Percentiles rank a stretch among this genome's conserved stretches.
phyloP scores from a whole-genome alignment of 2,113 vertebrate genomes.

The Tringa solitaria region DNA sequence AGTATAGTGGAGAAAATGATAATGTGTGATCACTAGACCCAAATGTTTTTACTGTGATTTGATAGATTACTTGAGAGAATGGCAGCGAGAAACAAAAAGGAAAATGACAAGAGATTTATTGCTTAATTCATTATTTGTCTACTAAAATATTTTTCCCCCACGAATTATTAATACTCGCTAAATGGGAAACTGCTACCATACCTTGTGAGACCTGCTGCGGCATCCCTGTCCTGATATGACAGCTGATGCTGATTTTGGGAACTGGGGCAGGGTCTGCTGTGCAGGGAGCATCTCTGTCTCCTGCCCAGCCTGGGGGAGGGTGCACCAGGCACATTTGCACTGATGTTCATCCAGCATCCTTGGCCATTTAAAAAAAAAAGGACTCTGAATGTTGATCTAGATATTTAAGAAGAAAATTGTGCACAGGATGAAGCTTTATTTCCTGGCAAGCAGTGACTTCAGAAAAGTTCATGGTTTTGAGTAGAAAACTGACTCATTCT shows the following conservation, averaged over 20 bases:
- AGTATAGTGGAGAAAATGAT: not conserved
- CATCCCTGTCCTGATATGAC: not conserved
- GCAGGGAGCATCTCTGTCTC: rapidly evolving
- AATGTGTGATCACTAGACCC: not conserved
- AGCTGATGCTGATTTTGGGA: not conserved
- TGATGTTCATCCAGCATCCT: not conserved
- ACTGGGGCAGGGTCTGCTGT: not conserved
- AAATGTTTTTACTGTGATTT: not conserved
- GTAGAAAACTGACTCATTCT: not conserved
- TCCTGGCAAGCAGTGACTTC: not conserved
- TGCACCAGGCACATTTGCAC: rapidly evolving
- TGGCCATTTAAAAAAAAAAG: not conserved
- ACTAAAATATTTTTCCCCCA: not conserved
- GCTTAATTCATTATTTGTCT: not conserved
- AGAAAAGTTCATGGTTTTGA: not conserved
- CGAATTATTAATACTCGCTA: not conserved
- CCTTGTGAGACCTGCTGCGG: not conserved
- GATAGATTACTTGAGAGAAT: not conserved
- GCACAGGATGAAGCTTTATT: not conserved
- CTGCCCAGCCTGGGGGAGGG: not conserved
- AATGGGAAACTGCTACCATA: not conserved
- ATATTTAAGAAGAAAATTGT: not conserved
- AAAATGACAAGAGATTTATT: not conserved
- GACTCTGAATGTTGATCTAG: not conserved
- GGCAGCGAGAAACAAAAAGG: not conserved